Conservation (phyloP, 2,797 vertebrate genomes). For the Cygnus olor region DNA sequence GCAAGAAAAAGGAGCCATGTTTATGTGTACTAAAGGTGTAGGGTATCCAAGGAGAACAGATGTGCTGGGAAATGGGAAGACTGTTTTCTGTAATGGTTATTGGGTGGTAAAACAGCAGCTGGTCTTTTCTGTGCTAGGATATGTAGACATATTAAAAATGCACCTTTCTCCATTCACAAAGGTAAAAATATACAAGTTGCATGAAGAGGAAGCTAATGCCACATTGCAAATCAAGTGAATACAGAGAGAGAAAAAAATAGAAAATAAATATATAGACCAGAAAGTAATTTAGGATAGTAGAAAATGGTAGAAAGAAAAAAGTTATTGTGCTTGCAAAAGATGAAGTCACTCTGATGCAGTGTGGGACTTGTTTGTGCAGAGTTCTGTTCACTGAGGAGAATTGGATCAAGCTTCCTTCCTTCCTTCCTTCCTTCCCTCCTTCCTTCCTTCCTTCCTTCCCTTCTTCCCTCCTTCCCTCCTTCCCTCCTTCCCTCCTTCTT, state of each 20-base stretch:
- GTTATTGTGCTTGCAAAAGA: neutral
- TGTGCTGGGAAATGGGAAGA: neutral
- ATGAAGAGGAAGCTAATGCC: neutral
- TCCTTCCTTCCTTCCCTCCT: too few species aligned
- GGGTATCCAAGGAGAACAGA: neutral
- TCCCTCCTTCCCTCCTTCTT: too few species aligned
- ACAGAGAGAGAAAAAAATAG: neutral
- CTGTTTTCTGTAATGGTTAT: neutral
- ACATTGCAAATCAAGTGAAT: neutral
- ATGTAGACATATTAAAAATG: neutral
- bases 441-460: too few species aligned
- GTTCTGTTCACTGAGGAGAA: neutral
- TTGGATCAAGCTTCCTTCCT: neutral
- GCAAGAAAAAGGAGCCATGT: neutral
- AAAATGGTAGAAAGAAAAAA: neutral
- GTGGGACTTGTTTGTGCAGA: neutral
- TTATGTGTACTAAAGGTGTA: neutral
- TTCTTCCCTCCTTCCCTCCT: too few species aligned
- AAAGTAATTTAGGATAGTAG: neutral
- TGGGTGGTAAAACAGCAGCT: neutral
- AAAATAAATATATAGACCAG: neutral
- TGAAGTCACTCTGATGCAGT: neutral
- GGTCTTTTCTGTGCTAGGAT: neutral
- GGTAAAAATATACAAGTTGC: neutral
- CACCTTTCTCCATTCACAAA: neutral